phyloP scores from a whole-genome alignment of 2,113 vertebrate genomes.

The Erythrolamprus reginae region DNA sequence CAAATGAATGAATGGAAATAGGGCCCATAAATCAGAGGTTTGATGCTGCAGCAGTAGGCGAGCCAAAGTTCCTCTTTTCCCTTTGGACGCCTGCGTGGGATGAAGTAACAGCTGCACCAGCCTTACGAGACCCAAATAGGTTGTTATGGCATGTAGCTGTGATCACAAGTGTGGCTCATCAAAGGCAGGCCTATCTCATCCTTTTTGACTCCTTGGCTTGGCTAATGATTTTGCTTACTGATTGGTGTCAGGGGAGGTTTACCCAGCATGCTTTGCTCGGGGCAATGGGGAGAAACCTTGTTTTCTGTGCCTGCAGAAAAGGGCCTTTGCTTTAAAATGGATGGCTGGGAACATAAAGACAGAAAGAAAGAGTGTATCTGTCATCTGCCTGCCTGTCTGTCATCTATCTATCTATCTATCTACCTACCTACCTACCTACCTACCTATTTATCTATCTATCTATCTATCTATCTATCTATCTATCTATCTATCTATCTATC shows the following conservation, averaged over 20 bases:
- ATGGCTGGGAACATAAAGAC: not conserved
- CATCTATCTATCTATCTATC: not conserved
- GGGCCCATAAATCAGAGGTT: constrained; percentile 24
- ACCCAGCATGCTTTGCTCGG: not conserved
- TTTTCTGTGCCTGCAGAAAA: not conserved
- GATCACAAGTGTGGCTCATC: not conserved
- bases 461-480: too few relatives aligned
- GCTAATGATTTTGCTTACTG: not conserved
- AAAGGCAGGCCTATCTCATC: constrained; percentile 26
- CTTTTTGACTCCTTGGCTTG: constrained; percentile 6
- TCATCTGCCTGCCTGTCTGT: not conserved
- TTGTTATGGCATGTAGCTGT: not conserved
- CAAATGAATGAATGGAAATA: not conserved
- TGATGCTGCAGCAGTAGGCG: constrained; percentile 40
- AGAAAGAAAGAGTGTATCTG: not conserved
- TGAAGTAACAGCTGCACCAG: constrained; percentile 32
- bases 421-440: too few relatives aligned
- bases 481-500: too few relatives aligned
- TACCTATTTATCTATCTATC: too few relatives aligned
- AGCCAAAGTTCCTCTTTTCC: constrained; percentile 21
- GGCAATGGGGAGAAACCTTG: not conserved
- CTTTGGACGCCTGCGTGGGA: constrained; percentile 13
- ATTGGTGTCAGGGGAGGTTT: constrained; percentile 25
- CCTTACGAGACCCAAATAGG: constrained; percentile 28
- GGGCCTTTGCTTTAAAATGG: not conserved